A percentile compares a stretch with the other conserved stretches of the same genome.
Evolutionary conservation across 2,888 invertebrate species (phyloP).

Genomic region (Melieria picta): DNA sequence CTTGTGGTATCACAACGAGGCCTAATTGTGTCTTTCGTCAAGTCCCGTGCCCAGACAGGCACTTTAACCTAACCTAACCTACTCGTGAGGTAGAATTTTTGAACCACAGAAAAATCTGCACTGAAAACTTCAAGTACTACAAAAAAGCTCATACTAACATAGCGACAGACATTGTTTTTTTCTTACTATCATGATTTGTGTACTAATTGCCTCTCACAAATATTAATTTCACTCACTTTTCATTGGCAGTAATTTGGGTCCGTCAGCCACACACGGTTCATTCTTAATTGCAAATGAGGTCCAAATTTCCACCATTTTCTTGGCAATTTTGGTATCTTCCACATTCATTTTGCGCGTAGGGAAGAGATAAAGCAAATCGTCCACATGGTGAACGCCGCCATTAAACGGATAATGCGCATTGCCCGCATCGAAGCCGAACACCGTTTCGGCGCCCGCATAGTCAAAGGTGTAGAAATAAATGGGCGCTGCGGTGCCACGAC

Average conservation of each 20-base stretch:
- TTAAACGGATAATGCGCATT: slow-evolving; percentile 66
- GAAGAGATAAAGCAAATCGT: slow-evolving; percentile 72
- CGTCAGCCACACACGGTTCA: slow-evolving; percentile 47
- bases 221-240: slow-evolving; percentile 38
- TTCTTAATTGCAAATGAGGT: slow-evolving; percentile 65
- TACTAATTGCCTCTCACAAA: neutral
- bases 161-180: too few relatives aligned
- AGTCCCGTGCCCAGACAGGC: too few relatives aligned
- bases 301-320: slow-evolving; percentile 66
- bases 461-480: slow-evolving; percentile 69
- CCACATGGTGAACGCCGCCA: slow-evolving; percentile 70
- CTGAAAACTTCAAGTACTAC: too few relatives aligned
- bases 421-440: slow-evolving; percentile 65
- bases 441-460: slow-evolving; percentile 65
- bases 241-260: slow-evolving; percentile 40
- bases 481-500: slow-evolving; percentile 48
- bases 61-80: too few relatives aligned
- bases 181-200: too few relatives aligned
- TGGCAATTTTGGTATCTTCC: slow-evolving; percentile 65
- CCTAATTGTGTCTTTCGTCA: too few relatives aligned
- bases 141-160: too few relatives aligned
- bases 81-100: too few relatives aligned
- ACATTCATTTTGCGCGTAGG: slow-evolving; percentile 57
- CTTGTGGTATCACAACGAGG: too few relatives aligned
- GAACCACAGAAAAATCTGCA: too few relatives aligned